Base-by-base conservation (phyloP, 2,888 invertebrate genomes). In the Aphodius sticticus region DNA sequence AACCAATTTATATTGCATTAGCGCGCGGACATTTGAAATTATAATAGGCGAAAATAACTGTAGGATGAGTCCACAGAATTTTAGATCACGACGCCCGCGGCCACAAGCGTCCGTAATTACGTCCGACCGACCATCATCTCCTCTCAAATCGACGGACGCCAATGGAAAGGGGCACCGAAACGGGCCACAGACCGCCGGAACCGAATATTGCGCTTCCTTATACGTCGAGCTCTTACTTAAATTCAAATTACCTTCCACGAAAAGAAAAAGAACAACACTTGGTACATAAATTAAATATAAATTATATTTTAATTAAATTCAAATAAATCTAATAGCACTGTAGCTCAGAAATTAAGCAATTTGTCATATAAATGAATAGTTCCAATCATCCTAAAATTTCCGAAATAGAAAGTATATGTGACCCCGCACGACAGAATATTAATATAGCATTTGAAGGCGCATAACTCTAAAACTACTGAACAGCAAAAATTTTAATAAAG, bases 1-100 rank as follows among this genome's bases (percentile, higher is more conserved):
- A 78, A 77, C 83, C 85, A 85, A 85, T 85, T 85, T 85, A 85
- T 84, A 84, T 78, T 74, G 38, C 76, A 78, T 78, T 78, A 78
- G 78, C 70, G 74, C 76, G 26, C 38, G 69, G 75, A 69, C 76
- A 82, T 82, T 82, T 82, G 83, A 83, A 83, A 82, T 83, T 82
- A 83, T 83, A 83, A 83, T 82, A 82, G 79, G 79, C 82, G 53
- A 77, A 82, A 80, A 81, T 76, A 77, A 78, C 76, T 77, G 79
- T 76, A 77, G 79, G 76, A 76, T 76, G 76, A 76, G 37, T 16
- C 16, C 69, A 69, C 37, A 38, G 76, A 76, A 76, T 76, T 76
- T 53, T 53, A 53, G 53, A 53, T 53, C 53, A 53, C 53, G 53
- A 53, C 12, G 53, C 53, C 53, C 53, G 53, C 7, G 53, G 53